These are phyloP conservation scores for Peromyscus leucopus DNA, from an alignment of 2,113 vertebrate species.

Conservation along the genomic window DNA sequence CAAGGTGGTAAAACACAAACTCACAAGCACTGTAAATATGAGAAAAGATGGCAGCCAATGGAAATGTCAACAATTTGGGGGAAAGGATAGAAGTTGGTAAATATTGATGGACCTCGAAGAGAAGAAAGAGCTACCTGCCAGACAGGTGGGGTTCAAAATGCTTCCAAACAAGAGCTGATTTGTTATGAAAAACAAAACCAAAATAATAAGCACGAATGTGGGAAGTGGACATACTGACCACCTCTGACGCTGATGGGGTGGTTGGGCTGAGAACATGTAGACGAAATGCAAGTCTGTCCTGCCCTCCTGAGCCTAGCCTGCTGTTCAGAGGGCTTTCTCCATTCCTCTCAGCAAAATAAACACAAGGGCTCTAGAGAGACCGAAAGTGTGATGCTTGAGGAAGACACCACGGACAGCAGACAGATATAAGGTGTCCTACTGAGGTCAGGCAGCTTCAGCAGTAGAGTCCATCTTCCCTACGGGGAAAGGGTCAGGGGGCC, in stretches of 20 bases:
- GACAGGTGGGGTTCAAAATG: not conserved
- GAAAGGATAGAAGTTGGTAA: not conserved
- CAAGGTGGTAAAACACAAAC: conserved; percentile 43
- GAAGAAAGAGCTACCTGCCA: conserved; percentile 14
- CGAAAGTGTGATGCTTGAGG: not conserved
- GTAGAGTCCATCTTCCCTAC: not conserved
- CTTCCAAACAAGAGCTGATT: conserved; percentile 26
- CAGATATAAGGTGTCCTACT: not conserved
- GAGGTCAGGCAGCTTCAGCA: not conserved
- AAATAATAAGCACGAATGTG: not conserved
- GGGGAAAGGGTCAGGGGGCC: not conserved
- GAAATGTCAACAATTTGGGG: not conserved
- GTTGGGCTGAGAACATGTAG: not conserved
- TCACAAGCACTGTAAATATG: conserved; percentile 11
- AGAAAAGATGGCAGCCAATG: not conserved
- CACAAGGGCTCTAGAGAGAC: not conserved
- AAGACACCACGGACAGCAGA: not conserved
- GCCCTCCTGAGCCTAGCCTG: not conserved
- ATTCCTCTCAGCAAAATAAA: not conserved
- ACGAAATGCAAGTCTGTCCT: not conserved
- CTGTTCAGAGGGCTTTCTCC: not conserved
- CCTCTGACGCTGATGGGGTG: not conserved
- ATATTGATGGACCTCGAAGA: conserved; percentile 29
- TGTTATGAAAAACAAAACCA: not conserved
- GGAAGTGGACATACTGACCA: not conserved